Conservation (phyloP, 2,113 vertebrate species). For the Carettochelys insculpta region DNA sequence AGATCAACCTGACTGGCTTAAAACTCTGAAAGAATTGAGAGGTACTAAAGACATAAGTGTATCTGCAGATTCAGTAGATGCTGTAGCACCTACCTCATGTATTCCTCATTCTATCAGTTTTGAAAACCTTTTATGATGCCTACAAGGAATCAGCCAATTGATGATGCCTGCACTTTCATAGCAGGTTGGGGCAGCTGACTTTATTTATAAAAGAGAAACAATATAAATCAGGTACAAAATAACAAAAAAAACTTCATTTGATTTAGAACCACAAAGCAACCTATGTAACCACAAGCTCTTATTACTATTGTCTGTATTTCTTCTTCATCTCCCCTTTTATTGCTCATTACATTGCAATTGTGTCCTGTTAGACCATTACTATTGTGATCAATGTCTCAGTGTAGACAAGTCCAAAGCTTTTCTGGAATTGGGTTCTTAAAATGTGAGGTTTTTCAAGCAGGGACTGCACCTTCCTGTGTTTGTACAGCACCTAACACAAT, state of each 20-base stretch:
- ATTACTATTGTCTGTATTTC: background rate
- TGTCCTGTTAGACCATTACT: background rate
- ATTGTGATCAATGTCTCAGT: background rate
- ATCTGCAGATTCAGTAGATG: background rate
- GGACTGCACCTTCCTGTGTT: background rate
- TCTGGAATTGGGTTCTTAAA: background rate
- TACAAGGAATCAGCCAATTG: background rate
- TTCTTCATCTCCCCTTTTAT: background rate
- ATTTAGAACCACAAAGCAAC: background rate
- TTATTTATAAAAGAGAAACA: background rate
- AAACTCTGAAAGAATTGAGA: slow-evolving; percentile 11
- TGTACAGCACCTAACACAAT: background rate
- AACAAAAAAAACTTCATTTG: background rate
- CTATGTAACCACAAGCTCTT: background rate
- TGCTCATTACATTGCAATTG: background rate
- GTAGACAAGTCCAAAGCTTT: background rate
- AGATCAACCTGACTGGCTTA: slow-evolving; percentile 26
- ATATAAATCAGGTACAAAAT: background rate
- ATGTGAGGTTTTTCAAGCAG: background rate
- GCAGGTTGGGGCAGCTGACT: background rate
- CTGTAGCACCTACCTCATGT: background rate
- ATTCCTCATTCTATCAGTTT: background rate
- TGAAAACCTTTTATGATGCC: background rate
- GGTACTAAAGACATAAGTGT: background rate
- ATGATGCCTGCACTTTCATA: background rate